phyloP scores from a whole-genome alignment of 2,113 vertebrate species.

The Alosa alosa region DNA sequence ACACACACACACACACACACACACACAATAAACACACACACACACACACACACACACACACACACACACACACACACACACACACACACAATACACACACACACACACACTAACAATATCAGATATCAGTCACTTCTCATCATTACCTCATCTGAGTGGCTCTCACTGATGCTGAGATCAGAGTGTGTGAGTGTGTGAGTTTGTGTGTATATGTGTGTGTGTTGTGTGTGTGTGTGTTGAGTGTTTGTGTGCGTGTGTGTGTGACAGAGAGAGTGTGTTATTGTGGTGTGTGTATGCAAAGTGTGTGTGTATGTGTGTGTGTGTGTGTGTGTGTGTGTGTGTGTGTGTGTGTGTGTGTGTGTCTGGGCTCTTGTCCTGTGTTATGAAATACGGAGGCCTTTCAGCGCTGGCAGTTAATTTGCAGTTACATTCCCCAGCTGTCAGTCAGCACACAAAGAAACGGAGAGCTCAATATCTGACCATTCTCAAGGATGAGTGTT shows the following conservation, averaged over 20 bases:
- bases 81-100: too few relatives aligned
- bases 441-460: slow-evolving; percentile 34
- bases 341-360: background rate
- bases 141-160: background rate
- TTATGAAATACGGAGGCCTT: background rate
- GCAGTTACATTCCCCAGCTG: slow-evolving; percentile 28
- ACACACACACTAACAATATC: too few relatives aligned
- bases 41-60: too few relatives aligned
- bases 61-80: too few relatives aligned
- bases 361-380: background rate
- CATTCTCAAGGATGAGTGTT: background rate
- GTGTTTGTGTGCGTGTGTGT: background rate
- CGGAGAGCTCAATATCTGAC: background rate
- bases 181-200: background rate
- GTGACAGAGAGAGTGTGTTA: too few relatives aligned
- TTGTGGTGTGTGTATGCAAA: too few relatives aligned
- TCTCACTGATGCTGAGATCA: background rate
- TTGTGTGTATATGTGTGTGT: background rate
- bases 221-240: background rate
- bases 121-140: background rate
- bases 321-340: background rate
- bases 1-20: too few relatives aligned
- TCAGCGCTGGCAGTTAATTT: slow-evolving; percentile 1
- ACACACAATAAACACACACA: too few relatives aligned
- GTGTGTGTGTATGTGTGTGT: background rate